Conservation (phyloP, 1,140 invertebrate species). For the Uloborus diversus region DNA sequence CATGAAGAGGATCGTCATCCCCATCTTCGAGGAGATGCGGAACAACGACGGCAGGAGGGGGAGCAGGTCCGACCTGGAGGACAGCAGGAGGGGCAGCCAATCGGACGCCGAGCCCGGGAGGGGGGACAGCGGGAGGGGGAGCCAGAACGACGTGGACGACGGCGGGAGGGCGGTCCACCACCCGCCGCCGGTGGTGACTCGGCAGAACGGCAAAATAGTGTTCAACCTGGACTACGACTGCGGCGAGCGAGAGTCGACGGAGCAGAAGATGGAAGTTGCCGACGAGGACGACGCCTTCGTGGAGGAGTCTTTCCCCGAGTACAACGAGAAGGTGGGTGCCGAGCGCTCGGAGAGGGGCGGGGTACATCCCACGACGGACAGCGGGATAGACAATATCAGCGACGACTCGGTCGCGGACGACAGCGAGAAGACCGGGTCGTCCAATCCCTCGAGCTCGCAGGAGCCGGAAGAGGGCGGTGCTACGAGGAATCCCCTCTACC, state of each 20-base stretch:
- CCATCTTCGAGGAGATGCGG: constrained; percentile 56
- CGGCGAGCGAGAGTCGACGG: too few species aligned
- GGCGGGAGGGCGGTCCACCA: too few species aligned
- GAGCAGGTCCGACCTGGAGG: neutral
- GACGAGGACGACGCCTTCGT: too few species aligned
- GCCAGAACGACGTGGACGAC: neutral
- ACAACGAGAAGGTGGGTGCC: too few species aligned
- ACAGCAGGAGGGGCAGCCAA: neutral
- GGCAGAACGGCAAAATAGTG: too few species aligned
- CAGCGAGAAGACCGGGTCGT: neutral
- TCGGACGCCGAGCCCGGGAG: neutral
- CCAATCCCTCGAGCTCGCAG: neutral
- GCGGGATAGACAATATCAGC: constrained; percentile 44
- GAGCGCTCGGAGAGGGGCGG: neutral
- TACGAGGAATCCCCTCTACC: neutral
- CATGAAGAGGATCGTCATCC: constrained; percentile 57
- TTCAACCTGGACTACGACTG: too few species aligned
- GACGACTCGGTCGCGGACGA: constrained; percentile 26
- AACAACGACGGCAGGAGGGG: neutral
- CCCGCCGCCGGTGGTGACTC: too few species aligned
- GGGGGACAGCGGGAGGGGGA: neutral
- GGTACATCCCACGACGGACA: neutral
- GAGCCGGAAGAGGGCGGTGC: neutral
- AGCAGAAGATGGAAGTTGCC: neutral
- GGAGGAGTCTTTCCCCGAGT: too few species aligned